Evolutionary conservation across 2,113 vertebrate species (phyloP), one percentile per base, ranked within the genome.

Genomic region (Pongo abelii): DNA sequence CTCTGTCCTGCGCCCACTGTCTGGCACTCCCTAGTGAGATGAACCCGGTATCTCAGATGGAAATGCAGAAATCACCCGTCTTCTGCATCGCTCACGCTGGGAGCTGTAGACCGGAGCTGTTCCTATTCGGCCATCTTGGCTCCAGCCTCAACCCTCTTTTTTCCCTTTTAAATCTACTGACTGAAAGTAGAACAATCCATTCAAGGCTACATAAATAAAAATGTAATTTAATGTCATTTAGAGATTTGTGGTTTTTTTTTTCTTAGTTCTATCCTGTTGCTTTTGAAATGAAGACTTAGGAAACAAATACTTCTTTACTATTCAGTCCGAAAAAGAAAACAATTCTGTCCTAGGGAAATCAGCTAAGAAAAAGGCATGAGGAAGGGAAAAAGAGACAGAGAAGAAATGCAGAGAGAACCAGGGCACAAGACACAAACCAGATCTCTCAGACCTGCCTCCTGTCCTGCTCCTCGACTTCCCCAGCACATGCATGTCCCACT

Each of bases 211-310:
- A 40, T 9, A 88, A 96, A 78, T 86, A 75, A 64, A 93, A 90
- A 89, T 67, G 32, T 5, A 85, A 94, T 27, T 88, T 61, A 75
- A 46, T 67, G 22, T 64, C 35, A 4, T n/a, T 95, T 95, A 72
- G 52, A 74, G 38, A 77, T 93, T 52, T 80, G 10, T 70, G 61
- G 64, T 6, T 55, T 69, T 55, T 57, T 89, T 91, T 90, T 90
- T 13, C 48, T 46, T 70, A 80, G 4, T 81, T 89, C 17, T 85
- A 30, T 43, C 84, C 52, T 74, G 32, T 30, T 84, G 75, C 55
- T 93, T 89, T 75, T 48, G 83, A 86, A 74, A 84, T 69, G 43
- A 84, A 94, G 57, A 96, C 77, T 64, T 25, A 50, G 69, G 38
- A 92, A 85, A 59, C 8, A 88, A 93, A 17, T 55, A 80, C 11